phyloP scores from a whole-genome alignment of 2,797 vertebrate species.

The Diplodus sargus region DNA sequence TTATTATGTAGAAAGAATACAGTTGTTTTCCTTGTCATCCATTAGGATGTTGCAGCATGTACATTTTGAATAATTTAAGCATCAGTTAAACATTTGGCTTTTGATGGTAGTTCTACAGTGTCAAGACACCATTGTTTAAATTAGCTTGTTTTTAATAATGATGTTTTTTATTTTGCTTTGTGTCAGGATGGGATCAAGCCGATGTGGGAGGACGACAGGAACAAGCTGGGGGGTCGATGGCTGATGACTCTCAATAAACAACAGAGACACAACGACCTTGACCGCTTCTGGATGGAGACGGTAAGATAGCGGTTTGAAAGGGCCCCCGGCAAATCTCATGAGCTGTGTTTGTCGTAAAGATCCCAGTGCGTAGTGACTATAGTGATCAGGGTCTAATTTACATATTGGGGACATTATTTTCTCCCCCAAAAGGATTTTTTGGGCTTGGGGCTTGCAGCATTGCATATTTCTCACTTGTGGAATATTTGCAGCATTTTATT shows the following conservation, averaged over 20 bases:
- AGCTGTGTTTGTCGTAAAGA: too few relatives aligned
- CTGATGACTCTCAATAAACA: constrained; percentile 89
- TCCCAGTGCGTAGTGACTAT: too few relatives aligned
- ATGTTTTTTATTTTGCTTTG: neutral
- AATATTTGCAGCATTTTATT: too few relatives aligned
- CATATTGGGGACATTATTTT: too few relatives aligned
- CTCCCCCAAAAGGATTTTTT: too few relatives aligned
- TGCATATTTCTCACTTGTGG: too few relatives aligned
- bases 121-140: neutral
- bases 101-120: neutral
- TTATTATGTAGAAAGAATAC: too few relatives aligned
- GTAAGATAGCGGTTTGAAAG: constrained; percentile 61
- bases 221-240: constrained; percentile 89
- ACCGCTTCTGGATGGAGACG: constrained; percentile 90
- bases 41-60: neutral
- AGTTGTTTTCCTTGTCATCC: neutral
- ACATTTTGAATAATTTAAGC: neutral
- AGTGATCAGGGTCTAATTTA: too few relatives aligned
- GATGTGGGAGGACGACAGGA: constrained; percentile 91
- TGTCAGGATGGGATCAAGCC: constrained; percentile 88
- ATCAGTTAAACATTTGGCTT: neutral
- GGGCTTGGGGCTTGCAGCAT: too few relatives aligned
- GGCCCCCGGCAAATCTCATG: neutral
- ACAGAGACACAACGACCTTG: constrained; percentile 89
- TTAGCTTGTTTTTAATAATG: too few relatives aligned